A percentile compares a stretch with the other conserved stretches of the same genome.
phyloP scores from a whole-genome alignment of 2,113 vertebrate species.

The Psettodes erumei region DNA sequence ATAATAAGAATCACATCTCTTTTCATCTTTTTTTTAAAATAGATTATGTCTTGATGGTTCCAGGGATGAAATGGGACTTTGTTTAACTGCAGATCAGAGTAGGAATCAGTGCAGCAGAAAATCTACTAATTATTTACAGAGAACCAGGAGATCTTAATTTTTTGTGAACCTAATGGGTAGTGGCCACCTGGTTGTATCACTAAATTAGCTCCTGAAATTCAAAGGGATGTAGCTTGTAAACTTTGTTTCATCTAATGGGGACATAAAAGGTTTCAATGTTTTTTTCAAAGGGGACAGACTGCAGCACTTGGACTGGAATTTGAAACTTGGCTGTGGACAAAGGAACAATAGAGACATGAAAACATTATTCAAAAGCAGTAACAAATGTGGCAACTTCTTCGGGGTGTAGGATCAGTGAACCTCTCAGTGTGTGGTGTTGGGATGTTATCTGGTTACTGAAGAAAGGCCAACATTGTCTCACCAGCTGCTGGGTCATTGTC shows the following conservation, averaged over 20 bases:
- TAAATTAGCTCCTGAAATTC: conserved; percentile 32
- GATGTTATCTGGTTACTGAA: conserved; percentile 38
- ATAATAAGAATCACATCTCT: conserved; percentile 83
- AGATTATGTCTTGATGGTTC: conserved; percentile 78
- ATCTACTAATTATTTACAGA: conserved; percentile 75
- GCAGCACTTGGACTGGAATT: background rate
- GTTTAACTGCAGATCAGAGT: conserved; percentile 75
- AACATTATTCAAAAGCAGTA: background rate
- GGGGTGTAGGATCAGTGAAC: conserved; percentile 1
- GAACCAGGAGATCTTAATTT: conserved; percentile 56
- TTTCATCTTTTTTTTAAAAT: conserved; percentile 74
- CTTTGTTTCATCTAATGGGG: conserved; percentile 19
- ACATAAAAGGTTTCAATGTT: background rate
- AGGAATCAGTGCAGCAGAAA: conserved; percentile 65
- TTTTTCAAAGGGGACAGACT: background rate
- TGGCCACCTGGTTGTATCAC: conserved; percentile 49
- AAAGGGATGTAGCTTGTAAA: background rate
- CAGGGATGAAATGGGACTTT: conserved; percentile 76
- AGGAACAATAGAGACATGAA: background rate
- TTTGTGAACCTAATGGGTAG: conserved; percentile 37
- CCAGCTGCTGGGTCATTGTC: conserved; percentile 5
- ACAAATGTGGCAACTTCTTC: conserved; percentile 1
- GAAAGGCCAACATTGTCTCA: conserved; percentile 11
- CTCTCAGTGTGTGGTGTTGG: conserved; percentile 26
- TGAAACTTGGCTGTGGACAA: background rate